phyloP scores from a whole-genome alignment of 2,888 invertebrate species.

The Megaustenia siamemsis region DNA sequence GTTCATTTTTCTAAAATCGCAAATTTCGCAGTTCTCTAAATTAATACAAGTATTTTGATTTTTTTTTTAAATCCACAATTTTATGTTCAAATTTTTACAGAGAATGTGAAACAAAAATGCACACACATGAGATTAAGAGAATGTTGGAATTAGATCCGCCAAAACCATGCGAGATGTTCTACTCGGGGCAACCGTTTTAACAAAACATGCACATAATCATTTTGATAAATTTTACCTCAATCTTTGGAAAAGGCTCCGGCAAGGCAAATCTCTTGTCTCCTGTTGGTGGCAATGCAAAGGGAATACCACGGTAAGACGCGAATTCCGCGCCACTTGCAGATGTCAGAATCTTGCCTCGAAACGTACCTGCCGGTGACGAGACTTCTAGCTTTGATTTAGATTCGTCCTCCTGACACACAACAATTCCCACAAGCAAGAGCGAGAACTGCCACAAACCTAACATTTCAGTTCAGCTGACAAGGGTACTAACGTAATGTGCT shows the following conservation, averaged over 20 bases:
- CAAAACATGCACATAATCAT: too few relatives aligned
- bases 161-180: too few relatives aligned
- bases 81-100: too few relatives aligned
- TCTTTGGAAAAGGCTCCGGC: conserved; percentile 26
- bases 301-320: conserved; percentile 28
- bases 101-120: too few relatives aligned
- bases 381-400: neutral
- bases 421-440: neutral
- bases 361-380: conserved; percentile 13
- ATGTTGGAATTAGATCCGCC: too few relatives aligned
- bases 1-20: too few relatives aligned
- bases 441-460: neutral
- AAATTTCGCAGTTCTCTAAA: too few relatives aligned
- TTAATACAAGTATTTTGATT: too few relatives aligned
- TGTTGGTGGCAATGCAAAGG: conserved; percentile 26
- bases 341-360: conserved; percentile 12
- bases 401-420: neutral
- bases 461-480: neutral
- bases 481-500: too few relatives aligned
- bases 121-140: too few relatives aligned
- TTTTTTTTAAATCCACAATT: too few relatives aligned
- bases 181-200: too few relatives aligned
- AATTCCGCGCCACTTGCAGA: neutral
- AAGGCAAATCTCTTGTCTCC: conserved; percentile 16
- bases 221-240: neutral